phyloP scores from a whole-genome alignment of 2,797 vertebrate genomes.

The Tympanoctomys barrerae region DNA sequence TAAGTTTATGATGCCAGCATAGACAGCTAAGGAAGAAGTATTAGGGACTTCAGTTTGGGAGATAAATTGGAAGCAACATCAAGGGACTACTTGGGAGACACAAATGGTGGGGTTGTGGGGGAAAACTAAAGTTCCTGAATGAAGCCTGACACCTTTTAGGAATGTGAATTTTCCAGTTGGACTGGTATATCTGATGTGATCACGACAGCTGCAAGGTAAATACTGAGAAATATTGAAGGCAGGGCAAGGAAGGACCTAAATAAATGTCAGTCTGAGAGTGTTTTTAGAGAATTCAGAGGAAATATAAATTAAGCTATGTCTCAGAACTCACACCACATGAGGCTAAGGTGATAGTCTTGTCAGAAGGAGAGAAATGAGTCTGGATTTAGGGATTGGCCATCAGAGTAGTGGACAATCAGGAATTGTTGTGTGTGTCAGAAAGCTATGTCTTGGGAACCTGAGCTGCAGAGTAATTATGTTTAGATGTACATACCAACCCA shows the following conservation, averaged over 20 bases:
- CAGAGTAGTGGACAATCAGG: no score
- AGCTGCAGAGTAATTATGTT: neutral
- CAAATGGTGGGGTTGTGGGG: neutral
- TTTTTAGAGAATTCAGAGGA: neutral
- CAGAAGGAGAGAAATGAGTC: neutral
- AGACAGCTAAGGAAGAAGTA: neutral
- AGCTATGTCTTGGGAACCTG: neutral
- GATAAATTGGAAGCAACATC: neutral
- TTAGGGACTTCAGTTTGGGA: neutral
- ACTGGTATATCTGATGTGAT: neutral
- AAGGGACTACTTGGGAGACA: neutral
- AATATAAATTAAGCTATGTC: neutral
- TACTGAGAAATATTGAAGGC: neutral
- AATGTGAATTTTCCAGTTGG: neutral
- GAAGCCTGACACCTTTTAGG: neutral
- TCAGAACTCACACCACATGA: neutral
- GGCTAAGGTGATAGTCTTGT: neutral
- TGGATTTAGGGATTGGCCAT: neutral
- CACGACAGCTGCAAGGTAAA: neutral
- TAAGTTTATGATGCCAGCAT: no score
- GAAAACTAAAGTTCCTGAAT: neutral
- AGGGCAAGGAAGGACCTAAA: neutral
- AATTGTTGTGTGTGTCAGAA: neutral
- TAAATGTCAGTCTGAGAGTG: neutral
- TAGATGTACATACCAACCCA: conserved; percentile 20